Evolutionary conservation across 2,888 invertebrate species (phyloP).

Genomic region (Rhagium mordax): DNA sequence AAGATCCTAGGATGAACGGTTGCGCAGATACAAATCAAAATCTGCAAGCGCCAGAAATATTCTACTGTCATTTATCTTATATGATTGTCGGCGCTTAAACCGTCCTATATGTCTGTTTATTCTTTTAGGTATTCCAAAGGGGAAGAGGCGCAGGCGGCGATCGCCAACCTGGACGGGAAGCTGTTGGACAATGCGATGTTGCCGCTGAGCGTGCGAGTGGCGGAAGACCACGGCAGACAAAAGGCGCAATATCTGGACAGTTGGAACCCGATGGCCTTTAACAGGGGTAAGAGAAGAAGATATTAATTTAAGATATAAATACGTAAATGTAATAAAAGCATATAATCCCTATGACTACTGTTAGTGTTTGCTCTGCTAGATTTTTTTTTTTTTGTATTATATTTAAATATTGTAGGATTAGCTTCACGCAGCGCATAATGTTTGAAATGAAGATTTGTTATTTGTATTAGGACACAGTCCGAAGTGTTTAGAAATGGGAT

Average conservation of each 20-base stretch:
- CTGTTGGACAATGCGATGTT: slow-evolving; percentile 89
- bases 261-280: slow-evolving; percentile 61
- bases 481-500: neutral
- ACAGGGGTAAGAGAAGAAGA: slow-evolving; percentile 62
- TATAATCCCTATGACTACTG: neutral
- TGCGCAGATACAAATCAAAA: too few species aligned
- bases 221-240: slow-evolving; percentile 89
- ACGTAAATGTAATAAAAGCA: slow-evolving; percentile 7
- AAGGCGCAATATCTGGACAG: slow-evolving; percentile 76
- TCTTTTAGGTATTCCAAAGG: slow-evolving; percentile 90
- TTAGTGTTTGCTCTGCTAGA: slow-evolving; percentile 3
- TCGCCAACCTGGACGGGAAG: slow-evolving; percentile 87
- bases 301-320: slow-evolving; percentile 36
- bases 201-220: slow-evolving; percentile 83
- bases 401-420: slow-evolving; percentile 11
- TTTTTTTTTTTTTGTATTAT: neutral
- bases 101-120: too few species aligned
- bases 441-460: slow-evolving; percentile 2
- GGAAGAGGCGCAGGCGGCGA: slow-evolving; percentile 92
- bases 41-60: too few species aligned
- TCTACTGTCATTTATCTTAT: too few species aligned
- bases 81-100: too few species aligned
- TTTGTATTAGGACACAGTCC: neutral
- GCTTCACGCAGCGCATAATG: neutral
- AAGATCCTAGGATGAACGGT: too few species aligned